Base-by-base conservation (phyloP, 2,797 vertebrate species). In the Jordanella pulchra region DNA sequence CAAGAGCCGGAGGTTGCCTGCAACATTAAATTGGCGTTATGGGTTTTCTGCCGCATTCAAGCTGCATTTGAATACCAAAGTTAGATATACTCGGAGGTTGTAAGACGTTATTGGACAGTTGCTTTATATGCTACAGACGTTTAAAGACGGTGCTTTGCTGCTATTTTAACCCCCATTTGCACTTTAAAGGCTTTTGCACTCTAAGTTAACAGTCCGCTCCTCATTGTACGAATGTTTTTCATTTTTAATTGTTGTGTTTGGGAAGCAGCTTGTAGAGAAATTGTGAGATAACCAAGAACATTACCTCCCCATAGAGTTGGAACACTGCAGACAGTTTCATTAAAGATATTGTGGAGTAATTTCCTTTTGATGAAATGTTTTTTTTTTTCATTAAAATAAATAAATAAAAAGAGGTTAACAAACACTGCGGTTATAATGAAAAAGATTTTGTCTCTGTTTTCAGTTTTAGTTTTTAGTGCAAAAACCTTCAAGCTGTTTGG, bases 341-440 rank as follows among this genome's bases (percentile, higher is more conserved):
- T 7, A 56, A 61, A n/a, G 28, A 35, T 35, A 12, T 15, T 47
- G 35, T 3, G 21, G 25, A 15, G 18, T 35, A 69, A 30, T 48
- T 42, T 23, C 45, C n/a, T 7, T 28, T 58, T 65, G 50, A 47
- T 67, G 6, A 51, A 64, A 60, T 32, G 10, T 53, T 32, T 4
- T 69, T 66, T 72, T 44, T 60, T n/a, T 70, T 76, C 23, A 50
- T n/a, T 79, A 11, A 28, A 39, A n/a, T n/a, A n/a, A n/a, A n/a
- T n/a, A n/a, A n/a, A n/a, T n/a, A n/a, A 27, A 23, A 54, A 18
- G 10, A 23, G 0, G 0, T 17, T 54, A 28, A 42, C 55, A 72
- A 67, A 60, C 56, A 4, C 35, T 21, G 9, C 1, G 28, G 1
- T 44, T 53, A 54, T 67, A 68, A 64, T 53, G 51, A 69, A 56